Evolutionary conservation across 2,113 vertebrate genomes (phyloP).

Genomic region (Chionis minor): DNA sequence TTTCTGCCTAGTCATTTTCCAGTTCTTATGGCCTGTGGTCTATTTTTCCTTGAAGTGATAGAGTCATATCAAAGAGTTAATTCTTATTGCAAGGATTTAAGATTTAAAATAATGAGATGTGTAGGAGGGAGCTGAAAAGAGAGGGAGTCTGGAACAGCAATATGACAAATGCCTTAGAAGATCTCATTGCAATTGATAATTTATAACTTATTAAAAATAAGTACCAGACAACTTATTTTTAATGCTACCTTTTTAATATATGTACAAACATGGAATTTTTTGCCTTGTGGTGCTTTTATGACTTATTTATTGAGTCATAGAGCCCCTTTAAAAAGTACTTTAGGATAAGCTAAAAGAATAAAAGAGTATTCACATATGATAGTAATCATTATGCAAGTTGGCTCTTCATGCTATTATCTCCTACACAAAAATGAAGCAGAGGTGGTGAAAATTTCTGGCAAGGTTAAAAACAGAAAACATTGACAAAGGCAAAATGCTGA

Average conservation of each 20-base stretch:
- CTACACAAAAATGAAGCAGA: conserved; percentile 5
- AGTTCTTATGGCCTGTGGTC: not conserved
- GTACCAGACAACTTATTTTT: not conserved
- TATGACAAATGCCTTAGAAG: not conserved
- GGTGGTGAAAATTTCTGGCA: conserved; percentile 19
- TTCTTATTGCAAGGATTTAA: not conserved
- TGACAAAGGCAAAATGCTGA: not conserved
- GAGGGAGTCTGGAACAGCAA: conserved; percentile 7
- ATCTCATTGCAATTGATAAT: not conserved
- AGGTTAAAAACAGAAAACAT: not conserved
- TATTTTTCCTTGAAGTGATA: not conserved
- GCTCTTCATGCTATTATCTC: not conserved
- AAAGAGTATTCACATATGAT: not conserved
- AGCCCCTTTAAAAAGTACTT: not conserved
- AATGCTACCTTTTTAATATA: not conserved
- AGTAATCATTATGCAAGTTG: not conserved
- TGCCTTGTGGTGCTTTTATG: not conserved
- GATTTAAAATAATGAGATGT: conserved; percentile 37
- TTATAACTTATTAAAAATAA: not conserved
- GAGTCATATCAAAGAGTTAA: conserved; percentile 14
- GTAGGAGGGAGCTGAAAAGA: conserved; percentile 38
- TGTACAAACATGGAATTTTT: not conserved
- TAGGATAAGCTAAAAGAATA: not conserved
- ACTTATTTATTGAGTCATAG: not conserved
- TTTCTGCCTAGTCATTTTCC: not conserved